phyloP scores from a whole-genome alignment of 2,797 vertebrate species.

The Micropoecilia bifurca region DNA sequence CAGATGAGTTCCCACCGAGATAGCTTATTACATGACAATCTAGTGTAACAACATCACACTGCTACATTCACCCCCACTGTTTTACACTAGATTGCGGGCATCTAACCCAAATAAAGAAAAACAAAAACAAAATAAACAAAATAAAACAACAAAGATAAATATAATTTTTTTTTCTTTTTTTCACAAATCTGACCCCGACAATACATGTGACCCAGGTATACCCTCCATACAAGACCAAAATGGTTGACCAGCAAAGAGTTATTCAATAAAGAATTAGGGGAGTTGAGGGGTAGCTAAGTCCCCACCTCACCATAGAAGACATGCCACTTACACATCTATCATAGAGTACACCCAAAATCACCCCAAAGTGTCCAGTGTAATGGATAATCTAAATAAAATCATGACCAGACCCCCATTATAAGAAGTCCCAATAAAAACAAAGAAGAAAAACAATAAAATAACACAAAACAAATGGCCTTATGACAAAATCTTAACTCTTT shows the following conservation, averaged over 20 bases:
- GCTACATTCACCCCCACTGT: no score
- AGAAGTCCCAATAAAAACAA: not conserved
- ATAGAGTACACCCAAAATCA: conserved; percentile 6
- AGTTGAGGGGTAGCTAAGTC: conserved; percentile 2
- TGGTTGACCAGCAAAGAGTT: conserved; percentile 1
- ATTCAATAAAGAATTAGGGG: not conserved
- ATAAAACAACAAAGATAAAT: not conserved
- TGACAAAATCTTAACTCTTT: not conserved
- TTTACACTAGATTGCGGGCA: no score
- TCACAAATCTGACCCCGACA: not conserved
- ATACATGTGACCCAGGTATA: not conserved
- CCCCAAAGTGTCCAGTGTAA: not conserved
- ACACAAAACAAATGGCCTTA: not conserved
- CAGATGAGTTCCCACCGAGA: no score
- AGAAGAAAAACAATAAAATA: not conserved
- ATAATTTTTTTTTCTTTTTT: not conserved
- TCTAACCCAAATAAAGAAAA: no score
- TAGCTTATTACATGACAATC: no score
- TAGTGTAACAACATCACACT: no score
- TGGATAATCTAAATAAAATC: not conserved
- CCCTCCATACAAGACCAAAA: not conserved
- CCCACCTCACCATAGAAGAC: not conserved
- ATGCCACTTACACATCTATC: conserved; percentile 5
- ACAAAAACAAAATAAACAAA: not conserved
- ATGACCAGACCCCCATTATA: not conserved